phyloP scores from a whole-genome alignment of 2,888 invertebrate genomes.

The Ophion ventricosus region DNA sequence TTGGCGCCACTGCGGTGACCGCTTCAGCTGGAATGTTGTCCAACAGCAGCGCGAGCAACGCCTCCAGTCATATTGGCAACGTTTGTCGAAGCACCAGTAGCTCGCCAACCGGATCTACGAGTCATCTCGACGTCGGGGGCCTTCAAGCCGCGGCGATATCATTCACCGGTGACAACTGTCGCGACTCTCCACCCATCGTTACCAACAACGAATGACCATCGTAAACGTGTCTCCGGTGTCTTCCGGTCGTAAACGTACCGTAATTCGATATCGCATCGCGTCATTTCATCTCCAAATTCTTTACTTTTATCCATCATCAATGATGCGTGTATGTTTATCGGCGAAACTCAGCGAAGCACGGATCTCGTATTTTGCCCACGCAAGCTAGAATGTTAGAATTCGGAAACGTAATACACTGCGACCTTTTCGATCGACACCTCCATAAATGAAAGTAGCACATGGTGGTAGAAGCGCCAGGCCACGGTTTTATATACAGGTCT shows the following conservation, averaged over 20 bases:
- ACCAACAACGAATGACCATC: slow-evolving; percentile 76
- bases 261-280: neutral
- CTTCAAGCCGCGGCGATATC: slow-evolving; percentile 77
- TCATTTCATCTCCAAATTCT: neutral
- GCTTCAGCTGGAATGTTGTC: slow-evolving; percentile 69
- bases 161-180: slow-evolving; percentile 88
- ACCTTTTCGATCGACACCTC: too few relatives aligned
- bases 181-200: slow-evolving; percentile 85
- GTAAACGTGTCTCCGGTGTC: slow-evolving; percentile 13
- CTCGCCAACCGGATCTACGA: slow-evolving; percentile 80
- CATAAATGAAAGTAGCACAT: too few relatives aligned
- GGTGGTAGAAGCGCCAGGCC: too few relatives aligned
- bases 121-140: slow-evolving; percentile 75
- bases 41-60: slow-evolving; percentile 60
- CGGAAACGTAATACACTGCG: too few relatives aligned
- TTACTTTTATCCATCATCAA: neutral
- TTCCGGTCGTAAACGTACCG: slow-evolving; percentile 29
- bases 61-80: slow-evolving; percentile 79
- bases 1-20: slow-evolving; percentile 62
- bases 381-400: too few relatives aligned
- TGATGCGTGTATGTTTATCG: neutral
- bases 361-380: too few relatives aligned
- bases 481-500: too few relatives aligned
- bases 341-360: too few relatives aligned
- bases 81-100: slow-evolving; percentile 78